Base-by-base conservation (phyloP, 2,113 vertebrate genomes). In the Acrocephalus arundinaceus region DNA sequence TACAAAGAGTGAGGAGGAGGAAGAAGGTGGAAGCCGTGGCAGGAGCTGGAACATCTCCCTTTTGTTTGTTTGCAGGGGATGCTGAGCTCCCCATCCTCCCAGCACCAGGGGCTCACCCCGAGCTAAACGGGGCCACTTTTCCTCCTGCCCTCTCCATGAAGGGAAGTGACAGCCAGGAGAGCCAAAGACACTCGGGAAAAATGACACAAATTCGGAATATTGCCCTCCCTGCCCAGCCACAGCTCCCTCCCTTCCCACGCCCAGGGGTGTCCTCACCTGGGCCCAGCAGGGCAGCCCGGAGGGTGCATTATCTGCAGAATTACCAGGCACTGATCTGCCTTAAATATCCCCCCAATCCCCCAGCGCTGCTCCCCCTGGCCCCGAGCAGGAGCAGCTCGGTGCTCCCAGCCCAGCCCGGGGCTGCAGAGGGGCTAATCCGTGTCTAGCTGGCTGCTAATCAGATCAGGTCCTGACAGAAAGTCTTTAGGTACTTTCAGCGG, bases 381-480 rank as follows among this genome's bases (percentile, higher is more conserved):
- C 82, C 84, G 82, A 11, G 37, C 37, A 39, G 37, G 37, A 39
- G 37, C 37, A 39, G 37, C 37, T 39, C 66, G 12, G 28, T 5
- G 90, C 93, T 85, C 18, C 84, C 48, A 15, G 89, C 71, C 77
- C 19, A 5, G 20, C 55, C 84, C 19, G 13, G 87, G 3, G 85
- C 83, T 93, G 85, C 87, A 91, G 93, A 51, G 87, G 77, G 89
- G 90, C 90, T 96, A 96, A 97, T 92, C 96, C 77, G 79, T 52
- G 81, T 48, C 87, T 82, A 79, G 94, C 72, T 85, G 76, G 12
- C 90, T 70, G 87, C 93, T 98, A 97, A 98, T 91, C 97, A 90
- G 91, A 97, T 97, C 89, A 90, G 81, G 81, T 77, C 73, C 58
- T 94, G 90, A 55, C 93, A 94, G 78, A 92, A 96, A 92, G 95